Evolutionary conservation across 2,888 invertebrate genomes (phyloP).

Genomic region (Apodemia duryi): DNA sequence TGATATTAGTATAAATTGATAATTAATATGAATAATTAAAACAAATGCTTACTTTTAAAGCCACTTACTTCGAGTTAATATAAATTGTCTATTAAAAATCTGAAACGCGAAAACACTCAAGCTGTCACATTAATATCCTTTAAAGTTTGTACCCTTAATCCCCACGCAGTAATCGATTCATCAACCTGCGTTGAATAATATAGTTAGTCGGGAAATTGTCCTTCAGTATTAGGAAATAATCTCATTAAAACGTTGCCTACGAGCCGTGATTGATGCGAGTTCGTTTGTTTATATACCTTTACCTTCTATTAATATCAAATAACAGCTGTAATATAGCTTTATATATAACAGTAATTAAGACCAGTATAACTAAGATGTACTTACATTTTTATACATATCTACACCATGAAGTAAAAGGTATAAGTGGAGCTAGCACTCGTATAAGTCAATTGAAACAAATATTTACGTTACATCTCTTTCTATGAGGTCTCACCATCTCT

Average conservation of each 20-base stretch:
- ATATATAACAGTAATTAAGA: too few species aligned
- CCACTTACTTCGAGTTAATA: background rate
- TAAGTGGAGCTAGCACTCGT: too few species aligned
- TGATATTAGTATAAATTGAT: too few species aligned
- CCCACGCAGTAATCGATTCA: conserved; percentile 33
- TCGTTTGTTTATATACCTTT: conserved; percentile 30
- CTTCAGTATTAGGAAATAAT: conserved; percentile 67
- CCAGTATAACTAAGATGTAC: too few species aligned
- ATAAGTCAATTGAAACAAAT: too few species aligned
- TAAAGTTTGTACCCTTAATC: conserved; percentile 17
- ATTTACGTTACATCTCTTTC: too few species aligned
- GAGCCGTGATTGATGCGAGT: conserved; percentile 57
- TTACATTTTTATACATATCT: too few species aligned
- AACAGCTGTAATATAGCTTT: background rate
- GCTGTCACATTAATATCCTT: conserved; percentile 17
- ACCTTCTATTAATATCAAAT: conserved; percentile 10
- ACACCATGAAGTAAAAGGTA: too few species aligned
- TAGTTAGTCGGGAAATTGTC: conserved; percentile 50
- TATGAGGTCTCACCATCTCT: too few species aligned
- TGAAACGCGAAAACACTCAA: conserved; percentile 13
- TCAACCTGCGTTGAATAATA: conserved; percentile 40
- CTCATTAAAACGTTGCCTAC: conserved; percentile 58
- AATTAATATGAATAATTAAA: background rate
- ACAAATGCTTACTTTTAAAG: background rate
- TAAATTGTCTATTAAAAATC: conserved; percentile 13